phyloP scores from a whole-genome alignment of 2,797 vertebrate species.

The Pteronotus mesoamericanus region DNA sequence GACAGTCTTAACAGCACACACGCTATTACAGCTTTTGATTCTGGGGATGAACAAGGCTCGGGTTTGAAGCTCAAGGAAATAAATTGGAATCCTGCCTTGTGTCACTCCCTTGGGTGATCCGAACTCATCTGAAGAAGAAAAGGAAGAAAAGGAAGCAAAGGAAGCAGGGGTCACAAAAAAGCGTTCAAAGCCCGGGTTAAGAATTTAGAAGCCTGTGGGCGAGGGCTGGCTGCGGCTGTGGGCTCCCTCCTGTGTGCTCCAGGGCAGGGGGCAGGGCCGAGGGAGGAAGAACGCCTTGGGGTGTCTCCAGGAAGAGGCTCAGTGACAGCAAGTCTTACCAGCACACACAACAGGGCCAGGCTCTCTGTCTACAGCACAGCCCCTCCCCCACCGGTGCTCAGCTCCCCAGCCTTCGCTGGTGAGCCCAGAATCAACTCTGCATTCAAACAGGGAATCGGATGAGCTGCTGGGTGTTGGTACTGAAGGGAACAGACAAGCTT shows the following conservation, averaged over 20 bases:
- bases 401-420: neutral
- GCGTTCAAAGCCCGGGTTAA: neutral
- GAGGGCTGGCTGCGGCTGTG: neutral
- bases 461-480: neutral
- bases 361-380: neutral
- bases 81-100: conserved; percentile 71
- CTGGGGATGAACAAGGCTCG: conserved; percentile 72
- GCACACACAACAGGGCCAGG: neutral
- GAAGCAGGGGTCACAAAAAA: conserved; percentile 6
- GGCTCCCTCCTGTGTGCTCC: neutral
- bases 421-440: neutral
- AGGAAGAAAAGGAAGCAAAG: conserved; percentile 61
- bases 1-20: conserved; percentile 68
- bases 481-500: neutral
- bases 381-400: neutral
- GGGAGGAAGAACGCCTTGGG: neutral
- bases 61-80: conserved; percentile 71
- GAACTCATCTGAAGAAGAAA: conserved; percentile 58
- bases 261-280: neutral
- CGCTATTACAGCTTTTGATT: conserved; percentile 71
- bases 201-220: neutral
- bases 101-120: conserved; percentile 63
- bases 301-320: neutral
- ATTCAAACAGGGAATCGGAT: neutral
- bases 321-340: neutral